Base-by-base conservation (phyloP, 2,113 vertebrate species). In the Salvator merianae region DNA sequence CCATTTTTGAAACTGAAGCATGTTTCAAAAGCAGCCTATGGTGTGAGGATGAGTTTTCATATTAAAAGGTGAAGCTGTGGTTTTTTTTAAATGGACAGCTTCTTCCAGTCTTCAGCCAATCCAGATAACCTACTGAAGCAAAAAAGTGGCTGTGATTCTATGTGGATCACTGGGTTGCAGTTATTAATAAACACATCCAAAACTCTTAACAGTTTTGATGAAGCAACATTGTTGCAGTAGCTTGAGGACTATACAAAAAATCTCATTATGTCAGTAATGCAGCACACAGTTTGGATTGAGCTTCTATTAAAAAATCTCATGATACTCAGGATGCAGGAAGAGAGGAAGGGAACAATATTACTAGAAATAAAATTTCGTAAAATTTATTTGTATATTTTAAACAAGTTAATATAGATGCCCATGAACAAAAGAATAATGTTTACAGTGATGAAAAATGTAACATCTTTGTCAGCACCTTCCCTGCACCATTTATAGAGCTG, bases 331-430 rank as follows among this genome's bases (percentile, higher is more conserved):
- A 83, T 68, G 34, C 36, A 24, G 62, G 50, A 77, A 78, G 72
- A 24, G 38, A 79, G 77, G 59, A 85, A 43, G 70, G 40, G 72
- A 85, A 85, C 77, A 79, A 73, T 28, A 77, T 65, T 79, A 63
- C 55, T 66, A 79, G 83, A 81, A 71, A 65, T 77, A 86, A 84
- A 87, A 78, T 77, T 81, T 84, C 68, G 68, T 89, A 86, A 78
- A 82, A 73, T 81, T 87, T 86, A 72, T 84, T 88, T 84, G 78
- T 84, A 79, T 78, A 32, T 84, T 83, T 83, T 76, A 66, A 78
- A 87, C 72, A 77, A 78, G 32, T 83, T 62, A 82, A 84, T 84
- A 84, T 77, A 89, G 82, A 81, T 84, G 71, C 74, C 74, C 88
- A 87, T 73, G 77, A 59, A 85, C 69, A 85, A 83, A 75, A 77